phyloP scores from a whole-genome alignment of 2,888 invertebrate genomes.

The Acholoe squamosa region DNA sequence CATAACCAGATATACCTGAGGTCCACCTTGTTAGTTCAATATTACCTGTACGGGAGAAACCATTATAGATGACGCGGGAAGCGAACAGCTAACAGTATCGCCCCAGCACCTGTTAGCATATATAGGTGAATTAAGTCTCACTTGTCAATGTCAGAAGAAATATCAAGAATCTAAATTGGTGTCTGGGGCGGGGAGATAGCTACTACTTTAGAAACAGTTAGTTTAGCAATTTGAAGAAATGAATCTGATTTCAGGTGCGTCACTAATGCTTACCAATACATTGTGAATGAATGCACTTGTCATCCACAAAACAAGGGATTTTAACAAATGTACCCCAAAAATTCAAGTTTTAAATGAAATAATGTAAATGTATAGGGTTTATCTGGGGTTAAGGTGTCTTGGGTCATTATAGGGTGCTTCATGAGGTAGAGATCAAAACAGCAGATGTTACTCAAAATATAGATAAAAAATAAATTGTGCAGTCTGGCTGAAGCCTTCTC shows the following conservation, averaged over 20 bases:
- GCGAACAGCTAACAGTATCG: not conserved
- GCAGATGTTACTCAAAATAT: no score
- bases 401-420: no score
- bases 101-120: slow-evolving; percentile 37
- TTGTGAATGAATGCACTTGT: not conserved
- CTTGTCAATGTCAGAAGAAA: not conserved
- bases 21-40: not conserved
- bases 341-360: no score
- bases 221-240: not conserved
- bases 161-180: not conserved
- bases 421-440: no score
- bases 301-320: not conserved
- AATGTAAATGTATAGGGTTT: no score
- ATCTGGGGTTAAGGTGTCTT: no score
- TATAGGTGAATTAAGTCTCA: slow-evolving; percentile 20
- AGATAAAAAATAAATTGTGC: no score
- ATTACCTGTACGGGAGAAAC: slow-evolving; percentile 33
- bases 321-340: no score
- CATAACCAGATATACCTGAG: not conserved
- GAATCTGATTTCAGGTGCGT: not conserved
- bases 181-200: not conserved
- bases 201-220: not conserved
- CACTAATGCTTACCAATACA: not conserved
- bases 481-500: no score
- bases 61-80: not conserved